Evolutionary conservation across 2,888 invertebrate genomes (phyloP).

Genomic region (Abrostola triplasia): DNA sequence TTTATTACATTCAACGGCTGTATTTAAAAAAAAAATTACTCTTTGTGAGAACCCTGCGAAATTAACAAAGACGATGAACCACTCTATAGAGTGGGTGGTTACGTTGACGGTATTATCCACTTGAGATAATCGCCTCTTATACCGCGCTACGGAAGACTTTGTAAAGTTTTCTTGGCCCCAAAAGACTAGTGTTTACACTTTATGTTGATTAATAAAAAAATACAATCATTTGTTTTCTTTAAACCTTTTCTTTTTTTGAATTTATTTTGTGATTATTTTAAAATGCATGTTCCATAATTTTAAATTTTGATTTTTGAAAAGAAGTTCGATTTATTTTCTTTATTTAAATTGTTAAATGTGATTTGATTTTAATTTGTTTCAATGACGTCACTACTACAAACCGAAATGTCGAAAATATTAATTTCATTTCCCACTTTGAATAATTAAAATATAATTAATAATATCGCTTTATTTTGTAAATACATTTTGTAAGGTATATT

Average conservation of each 20-base stretch:
- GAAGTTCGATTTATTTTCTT: conserved; percentile 3
- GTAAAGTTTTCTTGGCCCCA: not conserved
- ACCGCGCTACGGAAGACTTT: not conserved
- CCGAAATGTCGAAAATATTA: conserved; percentile 56
- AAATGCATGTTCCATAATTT: not conserved
- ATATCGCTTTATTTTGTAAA: conserved; percentile 86
- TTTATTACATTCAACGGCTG: too few relatives aligned
- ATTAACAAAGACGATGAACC: conserved; percentile 3
- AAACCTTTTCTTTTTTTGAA: not conserved
- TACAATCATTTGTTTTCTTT: not conserved
- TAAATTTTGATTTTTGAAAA: not conserved
- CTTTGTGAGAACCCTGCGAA: not conserved
- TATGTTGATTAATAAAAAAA: not conserved
- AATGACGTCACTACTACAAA: conserved; percentile 52
- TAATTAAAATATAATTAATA: conserved; percentile 67
- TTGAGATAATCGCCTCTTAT: conserved; percentile 1
- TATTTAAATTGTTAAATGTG: not conserved
- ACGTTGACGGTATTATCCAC: conserved; percentile 3
- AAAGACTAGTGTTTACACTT: not conserved
- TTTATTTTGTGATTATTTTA: not conserved
- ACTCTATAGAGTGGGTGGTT: not conserved
- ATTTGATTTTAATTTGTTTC: conserved; percentile 1
- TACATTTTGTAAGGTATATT: conserved; percentile 86
- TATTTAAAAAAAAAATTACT: too few relatives aligned
- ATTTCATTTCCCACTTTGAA: conserved; percentile 76